Evolutionary conservation across 2,888 invertebrate species (phyloP).

Genomic region (Hermodice carunculata): DNA sequence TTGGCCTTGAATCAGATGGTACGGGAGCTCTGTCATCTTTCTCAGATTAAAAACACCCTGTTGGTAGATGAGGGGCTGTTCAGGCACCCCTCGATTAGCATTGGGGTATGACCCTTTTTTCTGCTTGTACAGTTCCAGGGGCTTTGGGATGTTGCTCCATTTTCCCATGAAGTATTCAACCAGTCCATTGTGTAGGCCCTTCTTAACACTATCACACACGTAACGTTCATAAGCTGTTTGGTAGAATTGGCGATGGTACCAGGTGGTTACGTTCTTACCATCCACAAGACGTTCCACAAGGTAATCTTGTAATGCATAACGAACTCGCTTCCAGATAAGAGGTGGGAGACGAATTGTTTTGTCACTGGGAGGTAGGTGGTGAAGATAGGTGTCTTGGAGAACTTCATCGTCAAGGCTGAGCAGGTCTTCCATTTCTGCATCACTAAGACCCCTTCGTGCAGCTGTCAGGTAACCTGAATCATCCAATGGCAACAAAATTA

Average conservation of each 20-base stretch:
- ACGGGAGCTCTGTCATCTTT: constrained; percentile 52
- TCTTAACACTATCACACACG: background rate
- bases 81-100: constrained; percentile 46
- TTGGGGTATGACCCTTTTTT: constrained; percentile 53
- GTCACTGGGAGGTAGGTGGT: constrained; percentile 58
- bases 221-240: constrained; percentile 45
- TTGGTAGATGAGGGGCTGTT: constrained; percentile 45
- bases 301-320: constrained; percentile 47
- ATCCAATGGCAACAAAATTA: background rate
- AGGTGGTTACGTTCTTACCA: constrained; percentile 43
- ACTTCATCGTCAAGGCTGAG: constrained; percentile 59
- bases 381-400: constrained; percentile 57
- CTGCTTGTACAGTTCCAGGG: constrained; percentile 51
- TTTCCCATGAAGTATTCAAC: constrained; percentile 57
- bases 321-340: constrained; percentile 49
- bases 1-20: constrained; percentile 46
- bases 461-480: constrained; percentile 51
- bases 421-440: constrained; percentile 56
- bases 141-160: constrained; percentile 50
- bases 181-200: constrained; percentile 38
- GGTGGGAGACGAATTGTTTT: constrained; percentile 51
- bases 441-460: constrained; percentile 47
- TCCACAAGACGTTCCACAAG: constrained; percentile 45
- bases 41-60: constrained; percentile 24
- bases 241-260: constrained; percentile 57